Evolutionary conservation across 2,888 invertebrate species (phyloP).

Genomic region (Stenchaetothrips biformis): DNA sequence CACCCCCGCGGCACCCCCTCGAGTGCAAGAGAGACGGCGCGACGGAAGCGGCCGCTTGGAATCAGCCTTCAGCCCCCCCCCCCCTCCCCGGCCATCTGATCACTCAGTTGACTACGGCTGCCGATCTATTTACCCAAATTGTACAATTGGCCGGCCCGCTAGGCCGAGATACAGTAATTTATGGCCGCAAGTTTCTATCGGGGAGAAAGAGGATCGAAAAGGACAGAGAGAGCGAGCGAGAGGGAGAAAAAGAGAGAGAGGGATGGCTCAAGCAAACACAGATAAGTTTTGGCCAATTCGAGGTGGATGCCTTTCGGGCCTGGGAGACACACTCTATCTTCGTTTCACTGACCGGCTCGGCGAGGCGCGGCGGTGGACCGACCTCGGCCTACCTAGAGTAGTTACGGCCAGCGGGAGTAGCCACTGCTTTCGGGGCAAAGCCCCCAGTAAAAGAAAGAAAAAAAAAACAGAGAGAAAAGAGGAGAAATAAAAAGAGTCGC

Average conservation of each 20-base stretch:
- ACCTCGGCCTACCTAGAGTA: no score
- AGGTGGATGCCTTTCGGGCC: no score
- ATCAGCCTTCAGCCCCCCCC: no score
- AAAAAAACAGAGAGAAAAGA: not conserved
- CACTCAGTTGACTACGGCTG: not conserved
- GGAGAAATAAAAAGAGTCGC: not conserved
- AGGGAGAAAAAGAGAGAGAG: not conserved
- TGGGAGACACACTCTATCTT: no score
- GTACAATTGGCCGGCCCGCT: conserved; percentile 4
- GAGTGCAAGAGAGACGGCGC: not conserved
- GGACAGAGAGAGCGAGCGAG: not conserved
- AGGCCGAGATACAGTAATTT: conserved; percentile 14
- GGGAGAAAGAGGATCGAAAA: not conserved
- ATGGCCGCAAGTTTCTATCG: conserved; percentile 3
- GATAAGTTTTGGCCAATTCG: no score
- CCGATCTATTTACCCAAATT: conserved; percentile 23
- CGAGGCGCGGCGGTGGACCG: no score
- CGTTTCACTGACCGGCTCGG: no score
- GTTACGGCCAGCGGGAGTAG: no score
- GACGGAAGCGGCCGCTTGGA: no score
- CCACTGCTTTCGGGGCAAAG: no score
- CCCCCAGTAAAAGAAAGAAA: not conserved
- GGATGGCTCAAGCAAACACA: no score
- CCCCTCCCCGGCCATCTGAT: not conserved
- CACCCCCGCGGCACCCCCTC: not conserved